phyloP scores from a whole-genome alignment of 1,140 invertebrate genomes.

The Drosophila nasuta region DNA sequence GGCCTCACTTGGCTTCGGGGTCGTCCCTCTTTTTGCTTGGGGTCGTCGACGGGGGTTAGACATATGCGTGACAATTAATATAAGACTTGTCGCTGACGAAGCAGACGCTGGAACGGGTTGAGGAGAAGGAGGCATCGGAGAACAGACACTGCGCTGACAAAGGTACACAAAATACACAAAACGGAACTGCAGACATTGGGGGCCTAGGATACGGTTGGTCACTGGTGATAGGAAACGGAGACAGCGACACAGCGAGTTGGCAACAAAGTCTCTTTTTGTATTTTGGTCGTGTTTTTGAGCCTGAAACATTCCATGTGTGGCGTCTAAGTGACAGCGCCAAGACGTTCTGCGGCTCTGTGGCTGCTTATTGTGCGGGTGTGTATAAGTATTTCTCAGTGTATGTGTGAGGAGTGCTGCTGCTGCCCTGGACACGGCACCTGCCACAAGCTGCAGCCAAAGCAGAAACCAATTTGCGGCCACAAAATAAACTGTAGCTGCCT shows the following conservation, averaged over 20 bases:
- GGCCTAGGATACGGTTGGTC: constrained; percentile 28
- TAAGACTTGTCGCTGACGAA: constrained; percentile 54
- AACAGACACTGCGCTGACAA: constrained; percentile 47
- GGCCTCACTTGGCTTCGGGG: constrained; percentile 28
- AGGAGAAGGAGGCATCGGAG: not conserved
- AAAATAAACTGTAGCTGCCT: constrained; percentile 71
- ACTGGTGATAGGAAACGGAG: not conserved
- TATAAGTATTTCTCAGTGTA: not conserved
- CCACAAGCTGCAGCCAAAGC: constrained; percentile 34
- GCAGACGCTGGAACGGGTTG: not conserved
- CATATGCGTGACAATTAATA: constrained; percentile 84
- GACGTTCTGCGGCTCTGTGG: not conserved
- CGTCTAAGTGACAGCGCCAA: constrained; percentile 50
- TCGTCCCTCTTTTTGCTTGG: constrained; percentile 22
- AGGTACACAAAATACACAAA: constrained; percentile 79
- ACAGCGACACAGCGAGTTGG: constrained; percentile 1
- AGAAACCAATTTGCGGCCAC: constrained; percentile 74
- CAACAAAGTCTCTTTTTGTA: constrained; percentile 4
- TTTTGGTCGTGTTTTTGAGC: constrained; percentile 50
- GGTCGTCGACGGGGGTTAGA: constrained; percentile 58
- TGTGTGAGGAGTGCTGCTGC: constrained; percentile 20
- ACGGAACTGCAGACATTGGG: constrained; percentile 78
- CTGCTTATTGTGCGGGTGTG: not conserved
- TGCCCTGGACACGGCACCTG: constrained; percentile 59
- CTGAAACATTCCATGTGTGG: constrained; percentile 33